Percentiles rank a stretch among this genome's conserved stretches.
phyloP scores from a whole-genome alignment of 2,888 invertebrate species.

The Trichogramma dendrolimi region DNA sequence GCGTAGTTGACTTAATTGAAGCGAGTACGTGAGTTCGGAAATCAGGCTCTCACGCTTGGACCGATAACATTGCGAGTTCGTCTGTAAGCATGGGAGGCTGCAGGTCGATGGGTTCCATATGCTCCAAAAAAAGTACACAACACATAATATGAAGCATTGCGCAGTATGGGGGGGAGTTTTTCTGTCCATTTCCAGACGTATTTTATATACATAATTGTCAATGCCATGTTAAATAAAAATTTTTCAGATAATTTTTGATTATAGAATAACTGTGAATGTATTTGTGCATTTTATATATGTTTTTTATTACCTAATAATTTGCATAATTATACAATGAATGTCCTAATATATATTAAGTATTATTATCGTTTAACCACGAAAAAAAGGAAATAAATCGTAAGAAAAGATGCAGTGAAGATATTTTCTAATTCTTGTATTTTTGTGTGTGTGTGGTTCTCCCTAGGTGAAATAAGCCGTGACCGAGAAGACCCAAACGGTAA shows the following conservation, averaged over 20 bases:
- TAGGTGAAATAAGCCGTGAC: slow-evolving; percentile 55
- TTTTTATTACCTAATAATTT: too few relatives aligned
- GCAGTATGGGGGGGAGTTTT: slow-evolving; percentile 38
- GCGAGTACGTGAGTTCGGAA: too few relatives aligned
- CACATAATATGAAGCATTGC: slow-evolving; percentile 34
- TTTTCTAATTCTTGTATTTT: too few relatives aligned
- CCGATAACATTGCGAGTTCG: slow-evolving; percentile 33
- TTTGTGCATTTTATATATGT: too few relatives aligned
- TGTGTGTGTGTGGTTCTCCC: slow-evolving; percentile 5
- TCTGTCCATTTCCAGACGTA: slow-evolving; percentile 28
- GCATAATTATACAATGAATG: too few relatives aligned
- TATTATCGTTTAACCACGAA: too few relatives aligned
- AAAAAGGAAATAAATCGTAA: too few relatives aligned
- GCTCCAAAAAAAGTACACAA: not conserved
- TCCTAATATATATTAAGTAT: too few relatives aligned
- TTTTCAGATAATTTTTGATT: not conserved
- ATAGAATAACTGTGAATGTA: too few relatives aligned
- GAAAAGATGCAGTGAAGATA: too few relatives aligned
- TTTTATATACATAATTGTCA: slow-evolving; percentile 18
- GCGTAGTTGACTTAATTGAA: too few relatives aligned
- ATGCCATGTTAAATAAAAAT: slow-evolving; percentile 7
- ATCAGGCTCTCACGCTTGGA: too few relatives aligned
- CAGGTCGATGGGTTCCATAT: slow-evolving; percentile 33
- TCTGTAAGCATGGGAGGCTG: slow-evolving; percentile 45
- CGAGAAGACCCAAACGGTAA: slow-evolving; percentile 54